Evolutionary conservation across 2,113 vertebrate genomes (phyloP), one percentile per base, ranked within the genome.

Genomic region (Speoplatyrhinus poulsoni): DNA sequence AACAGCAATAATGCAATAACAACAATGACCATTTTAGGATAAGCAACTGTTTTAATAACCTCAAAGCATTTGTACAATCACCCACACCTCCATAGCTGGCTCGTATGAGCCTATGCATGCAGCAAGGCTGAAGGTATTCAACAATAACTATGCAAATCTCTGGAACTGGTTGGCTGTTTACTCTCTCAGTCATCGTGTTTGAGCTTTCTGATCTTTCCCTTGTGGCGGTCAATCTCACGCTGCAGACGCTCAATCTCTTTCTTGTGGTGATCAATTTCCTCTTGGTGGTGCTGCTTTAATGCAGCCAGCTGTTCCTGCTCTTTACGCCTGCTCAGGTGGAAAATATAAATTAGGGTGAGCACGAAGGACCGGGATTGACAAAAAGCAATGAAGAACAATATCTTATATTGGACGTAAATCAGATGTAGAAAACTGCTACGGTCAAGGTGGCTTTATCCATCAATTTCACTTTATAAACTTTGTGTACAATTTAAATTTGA

Each of bases 211-310:
- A 98, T 96, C 75, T 94, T 95, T 59, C 89, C 69, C 91, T 96
- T 96, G 64, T 95, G 95, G 1, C 95, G 94, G 71, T 96, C 95
- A 0, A 97, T 96, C 74, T 96, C 96, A 0, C 94, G 94, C 82
- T 96, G 95, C 84, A 98, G 86, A 1, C 93, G 94, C 41, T 96
- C 93, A 9, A 97, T 96, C 87, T 96, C 95, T 67, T 92, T 92
- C 73, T 92, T 89, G 76, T 95, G 94, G 79, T 96, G 93, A 6
- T 78, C 61, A 0, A 97, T 97, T 86, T 98, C 96, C 0, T 96
- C 95, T 82, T 95, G 90, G 11, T 97, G 96, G 69, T 96, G 94
- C 54, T 94, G 91, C 82, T 71, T 93, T 73, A 98, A 46, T 3
- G 91, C 77, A 1, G 80, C 73, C 55, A 98, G 86, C 74, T 96